phyloP scores from a whole-genome alignment of 2,113 vertebrate genomes.

The Gasterosteus aculeatus region DNA sequence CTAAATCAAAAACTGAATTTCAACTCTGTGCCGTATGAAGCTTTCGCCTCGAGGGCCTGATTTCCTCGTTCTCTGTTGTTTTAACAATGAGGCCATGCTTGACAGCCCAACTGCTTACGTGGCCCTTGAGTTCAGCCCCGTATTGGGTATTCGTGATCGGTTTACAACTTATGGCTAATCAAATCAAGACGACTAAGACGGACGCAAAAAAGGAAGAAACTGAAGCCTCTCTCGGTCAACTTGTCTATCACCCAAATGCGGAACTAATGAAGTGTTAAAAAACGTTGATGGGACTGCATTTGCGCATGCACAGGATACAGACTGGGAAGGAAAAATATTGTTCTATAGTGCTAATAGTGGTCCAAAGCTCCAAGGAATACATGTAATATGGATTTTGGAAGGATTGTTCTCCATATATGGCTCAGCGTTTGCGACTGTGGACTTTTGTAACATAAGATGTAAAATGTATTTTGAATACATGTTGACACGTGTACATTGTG shows the following conservation, averaged over 20 bases:
- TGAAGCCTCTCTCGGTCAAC: not conserved
- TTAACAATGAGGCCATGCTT: constrained; percentile 68
- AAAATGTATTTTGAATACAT: not conserved
- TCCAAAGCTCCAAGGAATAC: not conserved
- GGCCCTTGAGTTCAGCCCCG: constrained; percentile 45
- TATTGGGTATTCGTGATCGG: constrained; percentile 29
- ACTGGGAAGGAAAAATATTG: not conserved
- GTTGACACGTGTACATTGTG: not conserved
- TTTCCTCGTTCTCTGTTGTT: constrained; percentile 65
- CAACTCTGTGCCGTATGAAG: constrained; percentile 55
- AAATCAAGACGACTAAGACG: not conserved
- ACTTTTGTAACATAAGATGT: not conserved
- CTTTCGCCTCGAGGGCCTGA: constrained; percentile 61
- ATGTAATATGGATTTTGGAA: not conserved
- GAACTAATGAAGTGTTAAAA: not conserved
- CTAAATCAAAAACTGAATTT: constrained; percentile 62
- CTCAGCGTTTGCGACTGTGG: not conserved
- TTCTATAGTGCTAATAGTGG: not conserved
- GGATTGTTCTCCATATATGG: not conserved
- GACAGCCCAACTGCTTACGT: constrained; percentile 61
- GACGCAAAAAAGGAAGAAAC: not conserved
- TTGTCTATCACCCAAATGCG: not conserved
- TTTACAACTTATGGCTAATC: not conserved
- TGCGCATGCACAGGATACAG: not conserved
- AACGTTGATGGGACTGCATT: not conserved